Evolutionary conservation across 2,888 invertebrate species (phyloP).

Genomic region (Macrophya annulata): DNA sequence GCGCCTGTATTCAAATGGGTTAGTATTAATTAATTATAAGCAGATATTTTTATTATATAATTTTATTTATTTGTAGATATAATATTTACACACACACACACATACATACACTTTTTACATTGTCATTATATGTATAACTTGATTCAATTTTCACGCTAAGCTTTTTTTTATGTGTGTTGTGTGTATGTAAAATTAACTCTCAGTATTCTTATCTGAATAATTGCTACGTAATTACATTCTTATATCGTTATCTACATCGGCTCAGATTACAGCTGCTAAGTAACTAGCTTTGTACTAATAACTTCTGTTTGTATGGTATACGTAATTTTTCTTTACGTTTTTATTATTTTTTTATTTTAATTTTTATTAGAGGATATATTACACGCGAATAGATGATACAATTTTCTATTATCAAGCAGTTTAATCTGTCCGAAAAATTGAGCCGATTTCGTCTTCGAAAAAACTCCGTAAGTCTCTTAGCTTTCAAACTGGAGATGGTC

Average conservation of each 20-base stretch:
- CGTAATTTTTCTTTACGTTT: background rate
- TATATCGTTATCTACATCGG: background rate
- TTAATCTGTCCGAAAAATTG: background rate
- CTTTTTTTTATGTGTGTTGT: background rate
- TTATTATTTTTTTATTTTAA: background rate
- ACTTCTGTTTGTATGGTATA: background rate
- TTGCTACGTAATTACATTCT: background rate
- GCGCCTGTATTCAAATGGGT: conserved; percentile 99
- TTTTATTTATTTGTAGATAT: background rate
- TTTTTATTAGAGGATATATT: background rate
- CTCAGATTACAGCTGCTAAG: background rate
- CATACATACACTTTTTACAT: too few relatives aligned
- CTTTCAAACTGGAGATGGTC: background rate
- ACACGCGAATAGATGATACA: background rate
- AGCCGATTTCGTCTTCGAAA: background rate
- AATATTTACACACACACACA: background rate
- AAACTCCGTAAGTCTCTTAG: background rate
- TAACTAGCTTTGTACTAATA: background rate
- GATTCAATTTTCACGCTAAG: background rate
- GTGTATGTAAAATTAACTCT: background rate
- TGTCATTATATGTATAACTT: background rate
- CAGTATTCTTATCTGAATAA: background rate
- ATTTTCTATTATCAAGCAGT: background rate
- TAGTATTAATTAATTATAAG: conserved; percentile 78
- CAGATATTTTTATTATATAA: background rate